Base-by-base conservation (phyloP, 1,140 invertebrate genomes). In the Pristionchus pacificus region DNA sequence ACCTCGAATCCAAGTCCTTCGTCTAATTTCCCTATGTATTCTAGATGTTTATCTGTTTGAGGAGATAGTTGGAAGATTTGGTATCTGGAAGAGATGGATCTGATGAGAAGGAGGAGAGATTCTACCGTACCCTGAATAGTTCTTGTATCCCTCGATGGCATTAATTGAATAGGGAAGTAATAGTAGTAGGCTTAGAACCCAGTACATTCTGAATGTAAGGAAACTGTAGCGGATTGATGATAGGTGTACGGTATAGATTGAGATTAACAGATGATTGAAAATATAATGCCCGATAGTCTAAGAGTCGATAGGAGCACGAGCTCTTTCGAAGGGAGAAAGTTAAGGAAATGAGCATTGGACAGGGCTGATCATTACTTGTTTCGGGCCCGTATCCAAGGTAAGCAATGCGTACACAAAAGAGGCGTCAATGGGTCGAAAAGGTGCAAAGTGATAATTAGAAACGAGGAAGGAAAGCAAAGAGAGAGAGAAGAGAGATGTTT, bases 71-170 rank as follows among this genome's bases (percentile, higher is more conserved):
- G 65, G 6, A 66, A 3, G 28, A 66, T 57, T 3, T 31, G 24
- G 27, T 66, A 38, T 24, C 65, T 66, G 13, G 30, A 10, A 66
- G 31, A 66, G 14, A 25, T 49, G 32, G 32, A 38, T 25, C 13
- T 24, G 65, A 57, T 32, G 65, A 25, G 65, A 13, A 49, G 19
- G 38, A 19, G 38, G 38, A 19, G 19, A 19, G 38, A 19, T 6
- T 10, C 6, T 6, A 19, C 6, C 19, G 38, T 49, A 49, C 38
- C 38, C 38, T 49, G 38, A 10, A 19, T 49, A 49, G 38, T 49
- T 49, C 38, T 49, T 49, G 38, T 49, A 49, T 49, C 19, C 38
- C 38, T 49, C 38, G 19, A 49, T 49, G 19, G 6, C 19, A 49
- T 49, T 49, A 6, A 49, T 10, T 49, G 38, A 49, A 49, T 19